Evolutionary conservation across 2,888 invertebrate species (phyloP).

Genomic region (Athalia circularis): DNA sequence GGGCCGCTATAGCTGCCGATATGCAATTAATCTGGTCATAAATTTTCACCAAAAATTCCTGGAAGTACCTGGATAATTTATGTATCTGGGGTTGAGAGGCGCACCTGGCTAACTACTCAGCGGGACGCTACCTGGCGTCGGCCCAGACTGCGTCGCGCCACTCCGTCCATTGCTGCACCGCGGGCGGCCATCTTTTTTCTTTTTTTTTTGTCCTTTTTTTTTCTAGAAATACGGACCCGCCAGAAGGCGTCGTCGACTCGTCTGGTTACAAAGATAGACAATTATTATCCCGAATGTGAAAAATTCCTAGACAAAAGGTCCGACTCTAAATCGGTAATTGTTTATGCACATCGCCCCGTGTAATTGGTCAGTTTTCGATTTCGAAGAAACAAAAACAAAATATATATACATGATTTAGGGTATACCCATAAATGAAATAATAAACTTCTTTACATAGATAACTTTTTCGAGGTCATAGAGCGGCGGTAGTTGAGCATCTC

Average conservation of each 20-base stretch:
- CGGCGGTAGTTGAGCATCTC: slow-evolving; percentile 33
- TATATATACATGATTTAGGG: too few species aligned
- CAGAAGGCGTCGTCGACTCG: slow-evolving; percentile 8
- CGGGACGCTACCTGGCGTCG: slow-evolving; percentile 61
- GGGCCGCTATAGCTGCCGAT: slow-evolving; percentile 63
- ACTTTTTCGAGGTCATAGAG: neutral
- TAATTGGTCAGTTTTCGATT: too few species aligned
- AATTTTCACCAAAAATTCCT: slow-evolving; percentile 69
- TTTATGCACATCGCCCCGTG: too few species aligned
- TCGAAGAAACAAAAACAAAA: too few species aligned
- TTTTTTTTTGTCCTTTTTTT: slow-evolving; percentile 37
- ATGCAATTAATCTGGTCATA: slow-evolving; percentile 72
- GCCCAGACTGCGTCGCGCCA: slow-evolving; percentile 70
- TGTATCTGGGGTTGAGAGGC: slow-evolving; percentile 62
- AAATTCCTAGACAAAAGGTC: too few species aligned
- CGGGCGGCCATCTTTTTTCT: slow-evolving; percentile 45
- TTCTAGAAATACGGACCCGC: slow-evolving; percentile 23
- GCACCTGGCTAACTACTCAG: slow-evolving; percentile 51
- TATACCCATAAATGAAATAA: too few species aligned
- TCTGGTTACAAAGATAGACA: neutral
- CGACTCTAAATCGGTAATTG: too few species aligned
- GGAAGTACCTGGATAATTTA: slow-evolving; percentile 69
- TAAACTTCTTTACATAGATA: too few species aligned
- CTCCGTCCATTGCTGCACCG: slow-evolving; percentile 46
- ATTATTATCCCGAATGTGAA: neutral